A percentile compares a stretch with the other conserved stretches of the same genome.
Evolutionary conservation across 2,888 invertebrate genomes (phyloP).

Genomic region (Parthenolecanium corni): DNA sequence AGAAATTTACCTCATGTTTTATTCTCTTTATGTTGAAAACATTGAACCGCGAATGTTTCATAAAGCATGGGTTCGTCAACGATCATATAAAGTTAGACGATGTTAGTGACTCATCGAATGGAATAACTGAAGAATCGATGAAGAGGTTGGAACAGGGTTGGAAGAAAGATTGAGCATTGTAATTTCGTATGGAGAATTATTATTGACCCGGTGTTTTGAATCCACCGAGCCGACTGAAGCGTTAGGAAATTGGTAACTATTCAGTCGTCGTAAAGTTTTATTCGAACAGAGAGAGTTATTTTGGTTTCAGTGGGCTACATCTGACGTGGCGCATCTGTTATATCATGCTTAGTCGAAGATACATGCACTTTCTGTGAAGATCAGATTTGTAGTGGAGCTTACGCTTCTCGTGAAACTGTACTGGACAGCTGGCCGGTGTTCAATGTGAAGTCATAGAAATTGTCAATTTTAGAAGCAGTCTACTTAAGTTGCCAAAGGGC

Average conservation of each 20-base stretch:
- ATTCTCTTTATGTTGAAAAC: background rate
- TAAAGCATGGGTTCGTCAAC: slow-evolving; percentile 1
- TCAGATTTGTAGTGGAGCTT: too few relatives aligned
- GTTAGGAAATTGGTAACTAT: slow-evolving; percentile 27
- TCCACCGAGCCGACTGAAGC: background rate
- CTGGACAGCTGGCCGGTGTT: too few relatives aligned
- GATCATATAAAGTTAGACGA: background rate
- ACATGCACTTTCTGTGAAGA: too few relatives aligned
- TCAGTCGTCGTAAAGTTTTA: background rate
- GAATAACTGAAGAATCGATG: slow-evolving; percentile 2
- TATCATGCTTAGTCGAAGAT: too few relatives aligned
- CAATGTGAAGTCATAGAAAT: too few relatives aligned
- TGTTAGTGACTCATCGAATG: background rate
- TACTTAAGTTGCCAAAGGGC: too few relatives aligned
- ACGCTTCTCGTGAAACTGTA: too few relatives aligned
- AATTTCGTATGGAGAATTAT: slow-evolving; percentile 29
- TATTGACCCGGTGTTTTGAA: slow-evolving; percentile 26
- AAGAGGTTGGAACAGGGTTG: too few relatives aligned
- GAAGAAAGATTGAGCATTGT: slow-evolving; percentile 23
- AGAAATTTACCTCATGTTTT: slow-evolving; percentile 3
- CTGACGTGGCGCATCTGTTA: too few relatives aligned
- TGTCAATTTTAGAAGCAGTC: too few relatives aligned
- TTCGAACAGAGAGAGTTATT: too few relatives aligned
- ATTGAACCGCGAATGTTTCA: background rate
- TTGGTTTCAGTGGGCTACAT: background rate